Evolutionary conservation across 2,888 invertebrate species (phyloP).

Genomic region (Xanthia togata): DNA sequence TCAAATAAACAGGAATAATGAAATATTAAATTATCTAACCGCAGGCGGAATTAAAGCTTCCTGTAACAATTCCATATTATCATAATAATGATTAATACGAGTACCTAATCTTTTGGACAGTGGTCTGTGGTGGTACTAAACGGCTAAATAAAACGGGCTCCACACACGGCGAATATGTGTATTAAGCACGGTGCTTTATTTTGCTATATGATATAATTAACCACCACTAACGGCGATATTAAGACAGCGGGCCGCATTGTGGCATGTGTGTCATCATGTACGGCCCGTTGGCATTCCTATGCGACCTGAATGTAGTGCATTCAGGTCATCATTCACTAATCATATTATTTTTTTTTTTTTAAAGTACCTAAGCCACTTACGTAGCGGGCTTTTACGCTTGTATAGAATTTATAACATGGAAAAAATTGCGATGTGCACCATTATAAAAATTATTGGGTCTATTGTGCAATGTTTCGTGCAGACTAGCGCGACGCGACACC

Average conservation of each 20-base stretch:
- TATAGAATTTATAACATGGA: not conserved
- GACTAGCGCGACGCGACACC: too few relatives aligned
- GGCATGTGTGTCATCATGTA: not conserved
- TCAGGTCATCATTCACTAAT: not conserved
- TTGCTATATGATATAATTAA: too few relatives aligned
- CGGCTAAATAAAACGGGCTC: not conserved
- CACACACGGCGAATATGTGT: too few relatives aligned
- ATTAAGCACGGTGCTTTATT: too few relatives aligned
- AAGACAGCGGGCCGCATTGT: conserved; percentile 6
- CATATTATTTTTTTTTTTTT: too few relatives aligned
- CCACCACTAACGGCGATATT: not conserved
- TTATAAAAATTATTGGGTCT: not conserved
- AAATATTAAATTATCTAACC: conserved; percentile 2
- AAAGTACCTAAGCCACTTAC: not conserved
- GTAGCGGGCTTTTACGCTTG: not conserved
- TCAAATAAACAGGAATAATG: not conserved
- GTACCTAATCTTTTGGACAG: not conserved
- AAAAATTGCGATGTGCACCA: not conserved
- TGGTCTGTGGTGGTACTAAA: not conserved
- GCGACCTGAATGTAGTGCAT: not conserved
- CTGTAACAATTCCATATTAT: not conserved
- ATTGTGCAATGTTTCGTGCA: conserved; percentile 33
- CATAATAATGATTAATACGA: not conserved
- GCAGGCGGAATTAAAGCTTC: conserved; percentile 10
- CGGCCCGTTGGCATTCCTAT: not conserved